Evolutionary conservation across 2,113 vertebrate genomes (phyloP), one percentile per base, ranked within the genome.

Genomic region (Hypomesus transpacificus): DNA sequence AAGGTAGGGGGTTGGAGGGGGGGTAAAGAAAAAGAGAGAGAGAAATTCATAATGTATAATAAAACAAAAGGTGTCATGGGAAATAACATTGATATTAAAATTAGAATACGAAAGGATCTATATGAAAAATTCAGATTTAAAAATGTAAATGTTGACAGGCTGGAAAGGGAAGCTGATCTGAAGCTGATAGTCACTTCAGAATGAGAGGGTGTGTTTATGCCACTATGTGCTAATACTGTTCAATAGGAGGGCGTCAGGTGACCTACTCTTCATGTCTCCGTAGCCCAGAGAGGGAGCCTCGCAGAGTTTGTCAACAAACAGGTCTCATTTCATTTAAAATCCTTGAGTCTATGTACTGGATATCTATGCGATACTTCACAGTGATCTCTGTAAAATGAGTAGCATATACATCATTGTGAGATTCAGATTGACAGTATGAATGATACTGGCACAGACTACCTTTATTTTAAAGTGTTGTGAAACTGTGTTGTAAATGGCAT

Each of bases 51-150:
- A 91, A 91, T 91, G 89, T 88, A 90, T 91, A 91, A 92, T 92
- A 92, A 92, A 88, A 92, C 90, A 91, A 92, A 92, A 90, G 89
- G 89, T 88, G 86, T 88, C 90, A 85, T 90, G 90, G 91, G 91
- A 92, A 92, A 92, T 92, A 92, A 91, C 87, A 91, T 74, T 89
- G 89, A 88, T 92, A 91, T 92, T 92, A 90, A 92, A 91, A 92
- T 92, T 88, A 91, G 90, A 89, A 79, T 82, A 80, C 87, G 88
- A 90, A 85, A 80, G 86, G 86, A 91, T 90, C 83, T 86, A 89
- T 90, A 90, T 90, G 90, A 91, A 90, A 90, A 89, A 90, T 89
- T 87, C 87, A 91, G 87, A 89, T 89, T 90, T 91, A 81, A 89
- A 86, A 83, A 89, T 89, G 87, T 90, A 89, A 90, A 89, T 90